Evolutionary conservation across 92 coral and sea anemone genomes (phyloP).

Genomic region (Porites divaricata): DNA sequence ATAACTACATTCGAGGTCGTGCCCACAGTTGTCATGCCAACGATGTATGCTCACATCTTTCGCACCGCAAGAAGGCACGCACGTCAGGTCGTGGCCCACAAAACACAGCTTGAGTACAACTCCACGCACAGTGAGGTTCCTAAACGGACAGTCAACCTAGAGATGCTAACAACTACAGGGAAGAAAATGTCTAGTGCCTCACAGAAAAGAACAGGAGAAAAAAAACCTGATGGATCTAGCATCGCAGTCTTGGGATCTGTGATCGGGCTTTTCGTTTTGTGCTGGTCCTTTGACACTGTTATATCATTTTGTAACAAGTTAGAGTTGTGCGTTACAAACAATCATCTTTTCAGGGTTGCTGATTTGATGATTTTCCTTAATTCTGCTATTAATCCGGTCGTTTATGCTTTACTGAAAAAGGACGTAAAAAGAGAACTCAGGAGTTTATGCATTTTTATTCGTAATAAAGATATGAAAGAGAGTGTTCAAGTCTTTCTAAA

Average conservation of each 20-base stretch:
- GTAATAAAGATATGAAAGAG: not conserved
- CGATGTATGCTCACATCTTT: conserved; percentile 53
- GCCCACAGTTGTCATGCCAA: conserved; percentile 57
- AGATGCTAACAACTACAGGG: not conserved
- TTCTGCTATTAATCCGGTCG: conserved; percentile 39
- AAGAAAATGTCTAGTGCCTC: not conserved
- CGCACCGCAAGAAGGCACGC: conserved; percentile 61
- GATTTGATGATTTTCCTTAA: conserved; percentile 27
- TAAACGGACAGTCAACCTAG: not conserved
- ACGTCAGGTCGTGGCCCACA: conserved; percentile 42
- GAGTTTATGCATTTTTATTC: not conserved
- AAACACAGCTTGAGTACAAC: conserved; percentile 57
- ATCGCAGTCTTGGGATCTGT: conserved; percentile 37
- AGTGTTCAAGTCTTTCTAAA: not conserved
- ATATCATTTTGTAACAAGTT: conserved; percentile 24
- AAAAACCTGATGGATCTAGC: conserved; percentile 3
- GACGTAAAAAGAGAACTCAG: conserved; percentile 15
- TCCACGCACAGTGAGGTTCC: not conserved
- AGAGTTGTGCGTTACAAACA: conserved; percentile 13
- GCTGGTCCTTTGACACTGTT: conserved; percentile 37
- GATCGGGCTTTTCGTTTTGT: conserved; percentile 29
- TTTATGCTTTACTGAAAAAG: conserved; percentile 39
- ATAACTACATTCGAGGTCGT: conserved; percentile 42
- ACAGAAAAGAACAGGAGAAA: conserved; percentile 4
- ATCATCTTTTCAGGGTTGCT: conserved; percentile 12